Evolutionary conservation across 2,888 invertebrate genomes (phyloP).

Genomic region (Drosophila phalerata): DNA sequence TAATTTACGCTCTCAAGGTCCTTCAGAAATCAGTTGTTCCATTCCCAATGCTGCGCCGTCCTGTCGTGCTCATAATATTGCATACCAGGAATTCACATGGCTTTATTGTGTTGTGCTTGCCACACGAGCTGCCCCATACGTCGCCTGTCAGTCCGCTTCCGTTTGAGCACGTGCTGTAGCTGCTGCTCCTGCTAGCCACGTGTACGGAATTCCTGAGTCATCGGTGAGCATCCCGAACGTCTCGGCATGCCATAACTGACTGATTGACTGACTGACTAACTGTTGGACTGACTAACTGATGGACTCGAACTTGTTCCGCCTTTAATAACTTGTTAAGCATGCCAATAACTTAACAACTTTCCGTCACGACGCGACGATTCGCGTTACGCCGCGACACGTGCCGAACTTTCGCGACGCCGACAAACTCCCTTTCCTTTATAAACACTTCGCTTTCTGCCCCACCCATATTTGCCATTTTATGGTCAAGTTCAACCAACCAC

Average conservation of each 20-base stretch:
- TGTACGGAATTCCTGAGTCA: slow-evolving; percentile 81
- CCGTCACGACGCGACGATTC: slow-evolving; percentile 32
- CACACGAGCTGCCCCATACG: slow-evolving; percentile 29
- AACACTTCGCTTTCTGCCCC: slow-evolving; percentile 6
- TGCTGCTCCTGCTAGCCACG: slow-evolving; percentile 67
- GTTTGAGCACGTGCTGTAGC: slow-evolving; percentile 79
- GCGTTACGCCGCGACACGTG: slow-evolving; percentile 52
- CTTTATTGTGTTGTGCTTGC: slow-evolving; percentile 49
- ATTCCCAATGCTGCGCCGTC: slow-evolving; percentile 10
- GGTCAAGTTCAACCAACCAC: slow-evolving; percentile 71
- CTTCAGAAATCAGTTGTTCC: slow-evolving; percentile 67
- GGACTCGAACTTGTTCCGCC: slow-evolving; percentile 33
- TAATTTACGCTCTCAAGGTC: slow-evolving; percentile 70
- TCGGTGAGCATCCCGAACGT: slow-evolving; percentile 49
- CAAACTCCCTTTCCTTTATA: slow-evolving; percentile 22
- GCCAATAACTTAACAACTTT: slow-evolving; percentile 78
- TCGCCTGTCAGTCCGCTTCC: slow-evolving; percentile 57
- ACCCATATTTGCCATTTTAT: slow-evolving; percentile 16
- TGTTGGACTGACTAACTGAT: slow-evolving; percentile 17
- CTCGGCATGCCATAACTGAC: slow-evolving; percentile 54
- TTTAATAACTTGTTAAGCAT: slow-evolving; percentile 79
- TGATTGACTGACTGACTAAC: slow-evolving; percentile 14
- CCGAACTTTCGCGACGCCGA: slow-evolving; percentile 69
- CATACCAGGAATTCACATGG: slow-evolving; percentile 63
- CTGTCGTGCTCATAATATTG: slow-evolving; percentile 68